These are phyloP conservation scores for Incurvaria masculella DNA, from an alignment of 2,888 invertebrate species.

Conservation along the genomic window DNA sequence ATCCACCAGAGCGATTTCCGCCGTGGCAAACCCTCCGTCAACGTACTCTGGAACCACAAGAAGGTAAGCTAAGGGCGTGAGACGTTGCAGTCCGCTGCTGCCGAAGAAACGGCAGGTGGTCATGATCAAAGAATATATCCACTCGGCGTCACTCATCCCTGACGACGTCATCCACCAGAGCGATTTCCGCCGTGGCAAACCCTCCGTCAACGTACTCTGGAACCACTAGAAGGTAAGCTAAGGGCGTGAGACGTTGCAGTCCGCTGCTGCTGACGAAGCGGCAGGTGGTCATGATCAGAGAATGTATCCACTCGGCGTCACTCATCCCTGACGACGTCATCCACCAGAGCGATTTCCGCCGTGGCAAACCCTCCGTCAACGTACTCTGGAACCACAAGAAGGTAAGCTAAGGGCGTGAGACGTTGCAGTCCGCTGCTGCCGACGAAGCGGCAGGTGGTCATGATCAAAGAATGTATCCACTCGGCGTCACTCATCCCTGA, in stretches of 20 bases:
- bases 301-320: slow-evolving; percentile 99
- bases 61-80: too few species aligned
- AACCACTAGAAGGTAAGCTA: slow-evolving; percentile 94
- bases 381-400: slow-evolving; percentile 96
- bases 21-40: slow-evolving; percentile 93
- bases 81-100: slow-evolving; percentile 60
- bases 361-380: slow-evolving; percentile 95
- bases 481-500: slow-evolving; percentile 98
- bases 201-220: slow-evolving; percentile 93
- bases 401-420: too few species aligned
- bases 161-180: slow-evolving; percentile 99
- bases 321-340: slow-evolving; percentile 99
- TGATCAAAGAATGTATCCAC: slow-evolving; percentile 99
- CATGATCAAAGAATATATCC: slow-evolving; percentile 99
- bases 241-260: too few species aligned
- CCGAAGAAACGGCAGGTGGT: slow-evolving; percentile 82
- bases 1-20: slow-evolving; percentile 96
- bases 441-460: slow-evolving; percentile 84
- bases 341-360: slow-evolving; percentile 92
- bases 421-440: slow-evolving; percentile 64
- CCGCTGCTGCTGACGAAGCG: slow-evolving; percentile 71
- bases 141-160: slow-evolving; percentile 97
- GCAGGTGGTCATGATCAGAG: slow-evolving; percentile 93
- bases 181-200: slow-evolving; percentile 92
- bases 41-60: slow-evolving; percentile 94